These are phyloP conservation scores for Eupithecia insigniata DNA, from an alignment of 2,888 invertebrate species.

Conservation along the genomic window DNA sequence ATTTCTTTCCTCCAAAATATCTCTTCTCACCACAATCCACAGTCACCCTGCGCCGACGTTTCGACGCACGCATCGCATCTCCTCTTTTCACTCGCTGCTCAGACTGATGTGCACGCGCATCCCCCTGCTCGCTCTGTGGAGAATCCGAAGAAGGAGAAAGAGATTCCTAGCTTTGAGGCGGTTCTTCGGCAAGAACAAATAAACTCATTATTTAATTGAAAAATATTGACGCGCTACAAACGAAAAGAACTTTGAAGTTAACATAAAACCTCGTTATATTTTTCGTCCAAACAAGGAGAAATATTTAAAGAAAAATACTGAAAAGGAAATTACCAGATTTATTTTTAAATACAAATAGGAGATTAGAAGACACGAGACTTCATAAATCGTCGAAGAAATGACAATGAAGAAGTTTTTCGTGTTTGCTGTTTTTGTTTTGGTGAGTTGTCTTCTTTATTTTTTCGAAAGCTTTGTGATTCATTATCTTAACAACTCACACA, in stretches of 20 bases:
- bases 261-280: background rate
- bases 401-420: constrained; percentile 46
- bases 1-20: background rate
- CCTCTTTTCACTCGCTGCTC: constrained; percentile 3
- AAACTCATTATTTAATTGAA: background rate
- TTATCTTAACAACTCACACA: background rate
- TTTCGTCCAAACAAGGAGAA: background rate
- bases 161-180: constrained; percentile 46
- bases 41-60: background rate
- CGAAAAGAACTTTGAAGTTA: background rate
- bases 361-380: background rate
- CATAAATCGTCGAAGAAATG: constrained; percentile 10
- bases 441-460: constrained; percentile 35
- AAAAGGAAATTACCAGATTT: background rate
- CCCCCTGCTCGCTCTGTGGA: constrained; percentile 61
- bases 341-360: background rate
- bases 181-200: constrained; percentile 49
- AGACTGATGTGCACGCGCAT: constrained; percentile 69
- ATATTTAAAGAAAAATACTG: background rate
- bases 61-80: constrained; percentile 1
- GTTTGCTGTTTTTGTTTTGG: constrained; percentile 43
- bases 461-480: background rate
- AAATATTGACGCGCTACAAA: background rate
- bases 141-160: constrained; percentile 54
- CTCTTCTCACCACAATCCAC: background rate